These are phyloP conservation scores for Spheniscus humboldti DNA, from an alignment of 2,797 vertebrate genomes.

Conservation along the genomic window DNA sequence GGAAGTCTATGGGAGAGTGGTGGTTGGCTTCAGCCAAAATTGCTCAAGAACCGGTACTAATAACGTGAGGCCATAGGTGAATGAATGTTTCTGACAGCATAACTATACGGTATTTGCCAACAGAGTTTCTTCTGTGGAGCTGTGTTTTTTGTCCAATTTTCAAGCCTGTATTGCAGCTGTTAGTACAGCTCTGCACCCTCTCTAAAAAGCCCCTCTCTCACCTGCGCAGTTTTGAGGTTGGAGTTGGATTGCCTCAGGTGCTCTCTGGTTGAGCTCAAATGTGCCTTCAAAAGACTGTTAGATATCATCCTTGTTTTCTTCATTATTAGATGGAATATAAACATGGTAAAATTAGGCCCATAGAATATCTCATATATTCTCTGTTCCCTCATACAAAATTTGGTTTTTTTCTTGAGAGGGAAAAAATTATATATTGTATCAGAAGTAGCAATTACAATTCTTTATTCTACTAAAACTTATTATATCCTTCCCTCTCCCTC, in stretches of 20 bases:
- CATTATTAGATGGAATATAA: background rate
- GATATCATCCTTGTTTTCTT: background rate
- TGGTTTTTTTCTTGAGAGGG: background rate
- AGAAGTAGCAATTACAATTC: background rate
- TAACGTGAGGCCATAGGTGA: rapidly evolving
- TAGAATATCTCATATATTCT: background rate
- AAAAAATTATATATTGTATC: background rate
- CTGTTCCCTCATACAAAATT: background rate
- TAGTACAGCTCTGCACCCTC: background rate
- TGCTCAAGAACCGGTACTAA: background rate
- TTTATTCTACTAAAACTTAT: background rate
- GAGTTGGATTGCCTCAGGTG: background rate
- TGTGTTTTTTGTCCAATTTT: background rate
- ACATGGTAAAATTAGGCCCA: background rate
- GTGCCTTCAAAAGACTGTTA: background rate
- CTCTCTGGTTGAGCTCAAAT: background rate
- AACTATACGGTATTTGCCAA: background rate
- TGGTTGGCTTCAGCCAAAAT: background rate
- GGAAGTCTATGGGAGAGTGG: background rate
- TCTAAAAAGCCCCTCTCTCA: background rate
- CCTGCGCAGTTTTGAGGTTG: background rate
- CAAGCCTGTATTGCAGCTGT: background rate
- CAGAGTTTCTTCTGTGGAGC: background rate
- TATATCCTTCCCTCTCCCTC: background rate
- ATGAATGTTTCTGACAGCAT: background rate